These are phyloP conservation scores for Hecatera dysodea DNA, from an alignment of 2,888 invertebrate genomes.

Conservation along the genomic window DNA sequence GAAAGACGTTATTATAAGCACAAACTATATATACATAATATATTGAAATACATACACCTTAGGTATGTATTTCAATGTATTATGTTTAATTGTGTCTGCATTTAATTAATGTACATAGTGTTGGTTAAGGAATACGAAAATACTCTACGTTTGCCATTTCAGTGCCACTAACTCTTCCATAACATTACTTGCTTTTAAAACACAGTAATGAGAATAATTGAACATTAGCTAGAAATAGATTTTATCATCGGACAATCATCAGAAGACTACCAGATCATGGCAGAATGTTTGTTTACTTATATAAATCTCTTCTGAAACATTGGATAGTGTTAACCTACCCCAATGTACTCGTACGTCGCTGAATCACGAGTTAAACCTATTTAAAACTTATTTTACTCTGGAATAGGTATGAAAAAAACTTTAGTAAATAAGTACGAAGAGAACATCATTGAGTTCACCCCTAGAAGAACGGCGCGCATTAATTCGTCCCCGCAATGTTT, in stretches of 20 bases:
- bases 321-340: not conserved
- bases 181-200: not conserved
- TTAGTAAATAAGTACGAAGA: conserved; percentile 40
- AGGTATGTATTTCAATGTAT: too few species aligned
- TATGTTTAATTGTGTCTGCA: not conserved
- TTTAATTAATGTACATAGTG: conserved; percentile 2
- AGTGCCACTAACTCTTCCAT: not conserved
- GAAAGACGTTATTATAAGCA: conserved; percentile 8
- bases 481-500: conserved; percentile 43
- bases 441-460: conserved; percentile 61
- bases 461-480: conserved; percentile 44
- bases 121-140: not conserved
- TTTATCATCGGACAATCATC: too few species aligned
- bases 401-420: conserved; percentile 22
- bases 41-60: not conserved
- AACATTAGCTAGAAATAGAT: too few species aligned
- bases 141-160: not conserved
- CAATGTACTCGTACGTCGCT: not conserved
- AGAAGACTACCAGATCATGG: not conserved
- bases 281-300: not conserved
- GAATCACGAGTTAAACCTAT: conserved; percentile 1
- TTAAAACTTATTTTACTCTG: not conserved
- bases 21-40: not conserved
- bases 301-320: not conserved
- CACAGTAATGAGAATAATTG: too few species aligned